Evolutionary conservation across 2,888 invertebrate genomes (phyloP).

Genomic region (Parasteatoda lunata): DNA sequence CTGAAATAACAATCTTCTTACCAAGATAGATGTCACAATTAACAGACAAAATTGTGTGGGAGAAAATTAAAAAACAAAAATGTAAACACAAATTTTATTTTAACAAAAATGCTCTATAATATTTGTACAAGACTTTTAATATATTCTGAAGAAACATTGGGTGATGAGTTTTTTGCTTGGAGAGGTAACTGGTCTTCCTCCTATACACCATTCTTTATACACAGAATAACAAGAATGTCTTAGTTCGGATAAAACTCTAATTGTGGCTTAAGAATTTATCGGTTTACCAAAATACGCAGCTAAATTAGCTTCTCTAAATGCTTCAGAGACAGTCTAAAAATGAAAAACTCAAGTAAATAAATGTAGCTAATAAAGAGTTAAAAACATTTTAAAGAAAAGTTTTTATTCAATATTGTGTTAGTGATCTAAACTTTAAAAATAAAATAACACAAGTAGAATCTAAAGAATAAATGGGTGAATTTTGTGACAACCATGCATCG

Average conservation of each 20-base stretch:
- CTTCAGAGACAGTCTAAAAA: slow-evolving; percentile 95
- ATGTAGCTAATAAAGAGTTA: not conserved
- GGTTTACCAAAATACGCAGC: slow-evolving; percentile 97
- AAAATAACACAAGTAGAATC: not conserved
- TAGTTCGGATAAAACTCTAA: not conserved
- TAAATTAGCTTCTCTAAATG: slow-evolving; percentile 95
- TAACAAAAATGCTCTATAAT: slow-evolving; percentile 3
- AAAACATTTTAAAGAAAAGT: not conserved
- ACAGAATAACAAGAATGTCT: not conserved
- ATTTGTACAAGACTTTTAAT: not conserved
- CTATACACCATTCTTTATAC: slow-evolving; percentile 2
- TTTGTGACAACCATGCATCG: too few relatives aligned
- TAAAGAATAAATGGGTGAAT: too few relatives aligned
- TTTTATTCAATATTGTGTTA: not conserved
- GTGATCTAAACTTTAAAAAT: not conserved
- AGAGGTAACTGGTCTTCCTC: slow-evolving; percentile 3
- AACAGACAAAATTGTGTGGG: too few relatives aligned
- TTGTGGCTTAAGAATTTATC: slow-evolving; percentile 84
- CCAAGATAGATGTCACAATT: too few relatives aligned
- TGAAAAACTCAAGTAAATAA: slow-evolving; percentile 37
- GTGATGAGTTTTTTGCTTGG: not conserved
- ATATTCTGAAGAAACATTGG: not conserved
- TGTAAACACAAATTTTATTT: not conserved
- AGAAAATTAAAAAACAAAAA: not conserved
- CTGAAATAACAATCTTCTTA: too few relatives aligned